Evolutionary conservation across 92 coral and sea anemone genomes (phyloP).

Genomic region (Hydrozoanthus gracilis): DNA sequence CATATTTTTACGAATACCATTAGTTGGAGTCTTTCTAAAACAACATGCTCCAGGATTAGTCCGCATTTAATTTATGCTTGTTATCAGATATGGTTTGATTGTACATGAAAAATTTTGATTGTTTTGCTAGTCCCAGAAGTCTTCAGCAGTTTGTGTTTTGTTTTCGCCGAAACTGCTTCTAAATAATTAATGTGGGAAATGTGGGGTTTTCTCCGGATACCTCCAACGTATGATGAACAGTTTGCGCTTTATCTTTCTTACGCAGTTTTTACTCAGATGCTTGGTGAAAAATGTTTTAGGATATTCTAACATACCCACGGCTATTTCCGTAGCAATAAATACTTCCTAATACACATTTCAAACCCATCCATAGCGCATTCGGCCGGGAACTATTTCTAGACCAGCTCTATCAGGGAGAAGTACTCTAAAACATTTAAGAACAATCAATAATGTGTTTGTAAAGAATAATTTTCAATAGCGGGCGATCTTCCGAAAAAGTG

Average conservation of each 20-base stretch:
- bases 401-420: background rate
- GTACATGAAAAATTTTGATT: too few species aligned
- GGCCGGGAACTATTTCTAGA: background rate
- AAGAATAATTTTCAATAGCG: background rate
- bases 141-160: too few species aligned
- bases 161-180: background rate
- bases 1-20: too few species aligned
- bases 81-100: too few species aligned
- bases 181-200: background rate
- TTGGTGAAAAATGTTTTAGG: constrained; percentile 28
- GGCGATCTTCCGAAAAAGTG: constrained; percentile 5
- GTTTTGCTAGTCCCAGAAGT: too few species aligned
- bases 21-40: too few species aligned
- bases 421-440: background rate
- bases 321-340: constrained; percentile 31
- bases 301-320: constrained; percentile 20
- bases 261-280: background rate
- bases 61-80: too few species aligned
- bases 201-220: too few species aligned
- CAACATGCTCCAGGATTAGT: too few species aligned
- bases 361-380: background rate
- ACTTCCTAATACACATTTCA: constrained; percentile 7
- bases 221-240: background rate
- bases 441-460: too few species aligned
- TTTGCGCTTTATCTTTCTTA: background rate